These are phyloP conservation scores for Luffia ferchaultella DNA, from an alignment of 2,888 invertebrate genomes.

Conservation along the genomic window DNA sequence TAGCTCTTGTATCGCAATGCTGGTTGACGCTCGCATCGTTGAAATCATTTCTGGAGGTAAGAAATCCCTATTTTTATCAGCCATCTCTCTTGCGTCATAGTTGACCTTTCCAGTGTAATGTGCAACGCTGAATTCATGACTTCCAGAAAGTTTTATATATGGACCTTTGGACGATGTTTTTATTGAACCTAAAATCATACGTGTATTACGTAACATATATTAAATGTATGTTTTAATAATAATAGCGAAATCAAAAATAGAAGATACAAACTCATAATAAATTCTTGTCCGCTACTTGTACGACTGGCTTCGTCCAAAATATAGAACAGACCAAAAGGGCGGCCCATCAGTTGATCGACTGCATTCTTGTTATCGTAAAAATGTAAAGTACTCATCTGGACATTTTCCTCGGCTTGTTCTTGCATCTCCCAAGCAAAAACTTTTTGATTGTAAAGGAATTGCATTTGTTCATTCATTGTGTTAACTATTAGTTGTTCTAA, in stretches of 20 bases:
- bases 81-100: conserved; percentile 85
- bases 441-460: conserved; percentile 91
- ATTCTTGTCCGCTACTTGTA: conserved; percentile 72
- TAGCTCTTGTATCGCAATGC: conserved; percentile 74
- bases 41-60: conserved; percentile 90
- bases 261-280: conserved; percentile 74
- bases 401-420: conserved; percentile 80
- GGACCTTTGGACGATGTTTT: conserved; percentile 57
- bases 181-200: conserved; percentile 67
- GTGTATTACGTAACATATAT: conserved; percentile 6
- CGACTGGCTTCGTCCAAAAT: conserved; percentile 89
- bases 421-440: conserved; percentile 92
- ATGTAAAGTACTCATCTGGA: conserved; percentile 73
- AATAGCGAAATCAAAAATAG: too few species aligned
- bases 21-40: conserved; percentile 79
- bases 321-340: conserved; percentile 83
- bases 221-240: neutral
- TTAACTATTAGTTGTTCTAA: conserved; percentile 91
- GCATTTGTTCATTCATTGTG: conserved; percentile 90
- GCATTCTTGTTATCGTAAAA: conserved; percentile 90
- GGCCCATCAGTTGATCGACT: conserved; percentile 86
- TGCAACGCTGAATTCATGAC: conserved; percentile 81
- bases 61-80: conserved; percentile 91
- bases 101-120: conserved; percentile 91
- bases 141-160: conserved; percentile 63